Percentiles rank a stretch among this genome's conserved stretches.
Evolutionary conservation across 1,140 invertebrate genomes (phyloP).

Genomic region (fruit fly (Drosophila melanogaster)): DNA sequence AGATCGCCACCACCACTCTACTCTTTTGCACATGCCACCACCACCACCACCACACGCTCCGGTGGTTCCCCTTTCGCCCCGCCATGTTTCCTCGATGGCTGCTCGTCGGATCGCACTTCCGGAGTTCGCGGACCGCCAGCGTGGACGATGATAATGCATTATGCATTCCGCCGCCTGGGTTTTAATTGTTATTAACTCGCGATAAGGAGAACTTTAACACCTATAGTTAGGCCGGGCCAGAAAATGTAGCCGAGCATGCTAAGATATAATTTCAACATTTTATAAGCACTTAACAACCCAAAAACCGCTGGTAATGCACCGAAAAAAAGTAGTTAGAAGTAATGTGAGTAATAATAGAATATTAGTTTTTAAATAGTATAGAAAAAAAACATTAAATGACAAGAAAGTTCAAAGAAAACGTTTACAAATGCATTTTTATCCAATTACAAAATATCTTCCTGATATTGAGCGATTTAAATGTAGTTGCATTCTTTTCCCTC

Average conservation of each 20-base stretch:
- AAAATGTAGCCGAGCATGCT: conserved; percentile 59
- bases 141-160: conserved; percentile 73
- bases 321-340: conserved; percentile 12
- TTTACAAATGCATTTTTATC: no score
- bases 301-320: conserved; percentile 34
- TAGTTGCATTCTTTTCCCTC: background rate
- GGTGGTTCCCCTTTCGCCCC: conserved; percentile 30
- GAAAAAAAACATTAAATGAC: no score
- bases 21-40: conserved; percentile 47
- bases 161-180: conserved; percentile 61
- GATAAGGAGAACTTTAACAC: conserved; percentile 80
- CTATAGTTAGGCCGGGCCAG: conserved; percentile 31
- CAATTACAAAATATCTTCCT: no score
- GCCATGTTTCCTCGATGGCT: conserved; percentile 56
- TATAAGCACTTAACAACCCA: conserved; percentile 67
- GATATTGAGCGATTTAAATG: no score
- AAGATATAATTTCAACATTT: conserved; percentile 73
- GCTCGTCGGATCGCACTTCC: conserved; percentile 64
- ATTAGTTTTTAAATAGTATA: no score
- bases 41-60: conserved; percentile 53
- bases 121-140: conserved; percentile 56
- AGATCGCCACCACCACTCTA: conserved; percentile 8
- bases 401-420: no score
- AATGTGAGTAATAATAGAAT: no score
- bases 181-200: conserved; percentile 69